phyloP scores from a whole-genome alignment of 2,113 vertebrate species.

The Plecturocebus donacophilus region DNA sequence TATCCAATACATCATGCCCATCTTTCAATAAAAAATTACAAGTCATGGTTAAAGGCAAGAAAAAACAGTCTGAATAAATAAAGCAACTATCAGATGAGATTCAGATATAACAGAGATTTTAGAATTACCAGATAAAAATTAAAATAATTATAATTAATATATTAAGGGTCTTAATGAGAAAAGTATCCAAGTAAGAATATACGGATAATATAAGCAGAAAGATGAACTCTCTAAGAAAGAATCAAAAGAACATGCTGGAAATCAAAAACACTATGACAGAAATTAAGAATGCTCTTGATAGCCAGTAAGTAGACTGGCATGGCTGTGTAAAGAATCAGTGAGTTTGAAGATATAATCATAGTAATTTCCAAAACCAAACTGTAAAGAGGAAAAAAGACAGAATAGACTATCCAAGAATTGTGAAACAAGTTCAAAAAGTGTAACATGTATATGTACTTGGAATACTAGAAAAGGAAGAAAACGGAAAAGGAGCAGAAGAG shows the following conservation, averaged over 20 bases:
- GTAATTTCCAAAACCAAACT: not conserved
- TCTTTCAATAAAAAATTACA: not conserved
- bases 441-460: not conserved
- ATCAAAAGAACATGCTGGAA: not conserved
- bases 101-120: not conserved
- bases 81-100: not conserved
- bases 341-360: not conserved
- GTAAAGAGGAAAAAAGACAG: not conserved
- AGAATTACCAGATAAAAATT: not conserved
- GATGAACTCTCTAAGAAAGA: not conserved
- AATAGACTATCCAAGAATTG: not conserved
- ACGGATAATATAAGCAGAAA: not conserved
- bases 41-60: not conserved
- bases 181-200: not conserved
- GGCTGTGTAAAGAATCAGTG: not conserved
- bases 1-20: not conserved
- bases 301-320: not conserved
- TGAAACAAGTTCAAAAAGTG: not conserved
- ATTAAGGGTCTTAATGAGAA: not conserved
- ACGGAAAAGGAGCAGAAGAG: not conserved
- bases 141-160: not conserved
- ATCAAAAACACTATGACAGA: not conserved
- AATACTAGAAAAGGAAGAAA: not conserved
- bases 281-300: not conserved
- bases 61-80: not conserved